Percentiles rank a stretch among this genome's conserved stretches.
Evolutionary conservation across 2,113 vertebrate species (phyloP).

Genomic region (Myotis brandtii): DNA sequence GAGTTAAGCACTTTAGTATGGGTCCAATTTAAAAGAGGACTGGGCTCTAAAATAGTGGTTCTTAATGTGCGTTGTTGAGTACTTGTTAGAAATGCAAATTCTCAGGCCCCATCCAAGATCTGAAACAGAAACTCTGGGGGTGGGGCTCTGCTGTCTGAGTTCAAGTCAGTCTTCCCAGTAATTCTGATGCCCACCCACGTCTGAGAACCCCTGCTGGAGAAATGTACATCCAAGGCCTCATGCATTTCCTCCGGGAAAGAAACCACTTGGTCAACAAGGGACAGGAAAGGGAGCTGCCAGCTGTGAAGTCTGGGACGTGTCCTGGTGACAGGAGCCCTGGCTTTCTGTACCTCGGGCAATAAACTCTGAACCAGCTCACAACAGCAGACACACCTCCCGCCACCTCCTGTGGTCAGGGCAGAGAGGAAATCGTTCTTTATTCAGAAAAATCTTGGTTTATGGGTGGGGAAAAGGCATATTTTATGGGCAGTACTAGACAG

Average conservation of each 20-base stretch:
- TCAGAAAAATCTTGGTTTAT: neutral
- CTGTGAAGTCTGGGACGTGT: neutral
- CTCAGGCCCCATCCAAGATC: neutral
- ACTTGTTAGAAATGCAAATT: neutral
- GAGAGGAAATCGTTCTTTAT: neutral
- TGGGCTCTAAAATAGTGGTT: neutral
- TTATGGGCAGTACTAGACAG: neutral
- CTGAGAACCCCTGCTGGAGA: neutral
- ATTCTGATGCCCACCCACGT: neutral
- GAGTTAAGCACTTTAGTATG: neutral
- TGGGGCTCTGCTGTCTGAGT: no score
- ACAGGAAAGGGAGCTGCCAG: neutral
- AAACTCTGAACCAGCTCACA: neutral
- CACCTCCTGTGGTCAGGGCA: neutral
- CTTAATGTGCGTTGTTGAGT: neutral
- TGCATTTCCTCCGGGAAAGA: neutral
- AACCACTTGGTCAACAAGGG: neutral
- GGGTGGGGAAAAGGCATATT: neutral
- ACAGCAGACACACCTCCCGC: neutral
- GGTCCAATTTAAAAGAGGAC: neutral
- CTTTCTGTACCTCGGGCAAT: neutral
- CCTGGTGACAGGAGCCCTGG: neutral
- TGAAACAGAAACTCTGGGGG: neutral
- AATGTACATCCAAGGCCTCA: neutral
- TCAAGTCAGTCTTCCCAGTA: neutral